phyloP scores from a whole-genome alignment of 2,797 vertebrate species.

The Tokudaia muenninki region DNA sequence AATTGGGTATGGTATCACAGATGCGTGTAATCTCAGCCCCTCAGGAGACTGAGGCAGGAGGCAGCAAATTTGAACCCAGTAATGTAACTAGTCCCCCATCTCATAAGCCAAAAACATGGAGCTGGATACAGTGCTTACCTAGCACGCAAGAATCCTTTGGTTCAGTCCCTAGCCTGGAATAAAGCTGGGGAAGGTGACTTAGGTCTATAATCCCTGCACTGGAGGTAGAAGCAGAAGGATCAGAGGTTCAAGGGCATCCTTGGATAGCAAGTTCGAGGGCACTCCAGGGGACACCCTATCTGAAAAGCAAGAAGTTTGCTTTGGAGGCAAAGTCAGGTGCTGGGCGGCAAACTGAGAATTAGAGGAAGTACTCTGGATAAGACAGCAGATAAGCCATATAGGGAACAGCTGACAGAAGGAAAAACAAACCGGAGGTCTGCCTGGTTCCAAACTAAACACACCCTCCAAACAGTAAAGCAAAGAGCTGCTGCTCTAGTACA shows the following conservation, averaged over 20 bases:
- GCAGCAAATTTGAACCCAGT: background rate
- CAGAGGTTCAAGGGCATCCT: background rate
- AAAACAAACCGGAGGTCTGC: constrained; percentile 36
- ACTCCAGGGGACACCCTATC: background rate
- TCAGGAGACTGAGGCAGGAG: background rate
- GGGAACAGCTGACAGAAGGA: background rate
- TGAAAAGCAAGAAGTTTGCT: background rate
- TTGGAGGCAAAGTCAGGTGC: background rate
- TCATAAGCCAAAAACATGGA: background rate
- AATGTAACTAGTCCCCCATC: background rate
- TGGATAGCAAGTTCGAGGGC: no score
- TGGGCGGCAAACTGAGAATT: background rate
- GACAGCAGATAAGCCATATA: background rate
- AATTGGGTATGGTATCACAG: background rate
- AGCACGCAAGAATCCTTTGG: background rate
- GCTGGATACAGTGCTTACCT: background rate
- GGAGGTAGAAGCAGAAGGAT: background rate
- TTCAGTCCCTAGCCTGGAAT: background rate
- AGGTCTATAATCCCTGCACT: background rate
- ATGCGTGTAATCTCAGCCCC: background rate
- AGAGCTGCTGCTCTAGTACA: constrained; percentile 8
- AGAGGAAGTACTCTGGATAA: background rate
- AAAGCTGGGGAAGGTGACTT: background rate
- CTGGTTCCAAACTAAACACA: constrained; percentile 51
- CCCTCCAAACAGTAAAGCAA: background rate